Percentiles rank a stretch among this genome's conserved stretches.
Conservation (phyloP, 2,888 invertebrate genomes). For the Amblyjoppa proteus region DNA sequence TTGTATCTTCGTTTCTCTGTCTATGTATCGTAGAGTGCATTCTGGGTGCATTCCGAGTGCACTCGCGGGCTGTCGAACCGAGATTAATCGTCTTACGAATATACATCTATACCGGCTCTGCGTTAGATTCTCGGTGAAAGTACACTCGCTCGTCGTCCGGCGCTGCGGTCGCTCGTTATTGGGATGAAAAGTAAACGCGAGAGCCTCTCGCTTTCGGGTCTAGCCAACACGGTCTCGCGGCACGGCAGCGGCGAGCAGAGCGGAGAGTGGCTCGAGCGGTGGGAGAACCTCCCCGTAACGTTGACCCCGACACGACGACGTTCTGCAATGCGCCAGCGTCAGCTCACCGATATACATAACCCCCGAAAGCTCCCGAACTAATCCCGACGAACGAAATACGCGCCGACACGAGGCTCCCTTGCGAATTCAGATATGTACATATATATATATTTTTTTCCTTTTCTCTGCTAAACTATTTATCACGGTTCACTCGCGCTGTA, state of each 20-base stretch:
- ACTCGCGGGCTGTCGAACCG: constrained; percentile 47
- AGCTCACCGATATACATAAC: constrained; percentile 49
- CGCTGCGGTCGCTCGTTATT: constrained; percentile 12
- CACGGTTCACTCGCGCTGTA: constrained; percentile 1
- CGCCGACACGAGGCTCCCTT: neutral
- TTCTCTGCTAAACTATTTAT: constrained; percentile 13
- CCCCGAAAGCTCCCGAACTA: constrained; percentile 29
- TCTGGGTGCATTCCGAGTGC: constrained; percentile 36
- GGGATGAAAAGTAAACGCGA: constrained; percentile 61
- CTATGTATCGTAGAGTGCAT: neutral
- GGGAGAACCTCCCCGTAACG: constrained; percentile 44
- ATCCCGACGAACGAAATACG: constrained; percentile 43
- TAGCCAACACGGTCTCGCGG: constrained; percentile 28
- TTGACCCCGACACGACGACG: constrained; percentile 64
- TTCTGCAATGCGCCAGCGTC: constrained; percentile 74
- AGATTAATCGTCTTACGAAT: constrained; percentile 15
- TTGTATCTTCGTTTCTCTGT: neutral
- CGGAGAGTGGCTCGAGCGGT: neutral
- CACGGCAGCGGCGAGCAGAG: constrained; percentile 6
- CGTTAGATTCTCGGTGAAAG: constrained; percentile 8
- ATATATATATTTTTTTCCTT: neutral
- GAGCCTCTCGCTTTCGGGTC: constrained; percentile 69
- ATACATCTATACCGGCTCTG: neutral
- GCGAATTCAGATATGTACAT: neutral
- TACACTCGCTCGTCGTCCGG: constrained; percentile 6